Conservation (phyloP, 2,888 invertebrate species). For the Holacanthella duospinosa region DNA sequence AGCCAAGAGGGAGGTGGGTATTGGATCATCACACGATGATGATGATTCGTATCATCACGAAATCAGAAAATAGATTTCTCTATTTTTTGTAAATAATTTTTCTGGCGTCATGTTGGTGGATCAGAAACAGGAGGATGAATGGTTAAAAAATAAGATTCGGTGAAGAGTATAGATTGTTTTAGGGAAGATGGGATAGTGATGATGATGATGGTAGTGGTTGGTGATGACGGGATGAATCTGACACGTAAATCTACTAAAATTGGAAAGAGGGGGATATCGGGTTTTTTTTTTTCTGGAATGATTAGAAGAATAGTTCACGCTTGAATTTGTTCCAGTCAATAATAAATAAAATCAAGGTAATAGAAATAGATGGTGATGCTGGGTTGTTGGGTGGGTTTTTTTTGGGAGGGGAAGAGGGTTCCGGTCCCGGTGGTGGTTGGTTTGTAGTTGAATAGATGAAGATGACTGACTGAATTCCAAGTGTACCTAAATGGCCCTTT, state of each 20-base stretch:
- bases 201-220: too few relatives aligned
- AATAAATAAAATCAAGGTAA: neutral
- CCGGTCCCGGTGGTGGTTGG: neutral
- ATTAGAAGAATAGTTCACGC: neutral
- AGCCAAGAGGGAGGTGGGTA: too few relatives aligned
- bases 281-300: neutral
- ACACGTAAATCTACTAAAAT: constrained; percentile 3
- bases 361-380: neutral
- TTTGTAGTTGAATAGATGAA: neutral
- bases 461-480: neutral
- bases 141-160: neutral
- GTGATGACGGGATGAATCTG: neutral
- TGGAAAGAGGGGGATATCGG: neutral
- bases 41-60: too few relatives aligned
- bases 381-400: too few relatives aligned
- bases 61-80: neutral
- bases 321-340: neutral
- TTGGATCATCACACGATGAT: too few relatives aligned
- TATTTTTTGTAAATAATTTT: neutral
- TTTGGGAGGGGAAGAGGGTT: neutral
- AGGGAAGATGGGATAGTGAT: too few relatives aligned
- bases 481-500: neutral
- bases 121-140: neutral
- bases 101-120: neutral
- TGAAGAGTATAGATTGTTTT: neutral